Percentiles rank a stretch among this genome's conserved stretches.
Evolutionary conservation across 2,113 vertebrate species (phyloP).

Genomic region (Corapipo altera): DNA sequence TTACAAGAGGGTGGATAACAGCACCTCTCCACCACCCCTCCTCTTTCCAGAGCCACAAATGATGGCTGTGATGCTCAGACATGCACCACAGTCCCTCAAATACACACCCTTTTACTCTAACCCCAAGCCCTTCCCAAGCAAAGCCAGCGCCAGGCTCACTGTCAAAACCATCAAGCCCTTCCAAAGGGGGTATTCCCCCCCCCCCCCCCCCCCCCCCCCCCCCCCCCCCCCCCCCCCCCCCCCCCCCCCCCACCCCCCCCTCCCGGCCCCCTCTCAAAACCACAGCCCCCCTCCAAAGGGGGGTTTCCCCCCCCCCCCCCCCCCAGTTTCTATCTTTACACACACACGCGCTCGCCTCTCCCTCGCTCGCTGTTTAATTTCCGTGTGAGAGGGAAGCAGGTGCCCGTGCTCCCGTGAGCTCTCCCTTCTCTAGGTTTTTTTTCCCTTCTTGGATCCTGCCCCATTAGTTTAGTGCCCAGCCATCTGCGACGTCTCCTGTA

Average conservation of each 20-base stretch:
- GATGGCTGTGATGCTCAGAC: neutral
- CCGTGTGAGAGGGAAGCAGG: conserved; percentile 78
- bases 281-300: neutral
- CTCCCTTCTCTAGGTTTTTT: conserved; percentile 71
- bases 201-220: conserved; percentile 21
- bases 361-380: conserved; percentile 75
- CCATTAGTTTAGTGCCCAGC: conserved; percentile 98
- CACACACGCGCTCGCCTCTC: conserved; percentile 7
- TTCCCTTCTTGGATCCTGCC: conserved; percentile 83
- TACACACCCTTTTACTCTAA: neutral
- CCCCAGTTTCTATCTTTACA: conserved; percentile 51
- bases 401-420: conserved; percentile 77
- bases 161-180: neutral
- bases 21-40: neutral
- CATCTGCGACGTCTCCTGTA: conserved; percentile 95
- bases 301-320: neutral
- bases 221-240: conserved; percentile 13
- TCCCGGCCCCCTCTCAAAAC: too few relatives aligned
- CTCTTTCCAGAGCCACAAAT: neutral
- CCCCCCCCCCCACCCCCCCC: conserved; percentile 15
- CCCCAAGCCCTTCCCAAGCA: neutral
- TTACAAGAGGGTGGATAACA: neutral
- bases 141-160: neutral
- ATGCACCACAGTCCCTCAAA: neutral
- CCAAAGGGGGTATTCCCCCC: neutral